A percentile compares a stretch with the other conserved stretches of the same genome.
Evolutionary conservation across 2,113 vertebrate genomes (phyloP).

Genomic region (Myanophis thanlyinensis): DNA sequence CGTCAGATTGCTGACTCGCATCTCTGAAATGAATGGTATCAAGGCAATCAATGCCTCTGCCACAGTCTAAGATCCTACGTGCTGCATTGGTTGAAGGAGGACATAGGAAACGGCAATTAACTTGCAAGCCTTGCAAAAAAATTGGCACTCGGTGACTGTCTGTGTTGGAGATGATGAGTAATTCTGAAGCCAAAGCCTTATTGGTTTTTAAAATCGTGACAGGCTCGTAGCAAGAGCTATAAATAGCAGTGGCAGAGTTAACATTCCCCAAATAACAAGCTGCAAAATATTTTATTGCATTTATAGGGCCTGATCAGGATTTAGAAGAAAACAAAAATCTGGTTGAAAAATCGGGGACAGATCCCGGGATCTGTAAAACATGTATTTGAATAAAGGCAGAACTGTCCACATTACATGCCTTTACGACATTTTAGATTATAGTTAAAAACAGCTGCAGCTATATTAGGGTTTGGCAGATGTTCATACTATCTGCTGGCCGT

Average conservation of each 20-base stretch:
- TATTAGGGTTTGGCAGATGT: neutral
- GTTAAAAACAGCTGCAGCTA: neutral
- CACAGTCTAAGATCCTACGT: neutral
- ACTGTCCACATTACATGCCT: neutral
- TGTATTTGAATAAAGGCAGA: neutral
- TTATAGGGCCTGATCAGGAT: neutral
- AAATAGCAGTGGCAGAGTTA: conserved; percentile 28
- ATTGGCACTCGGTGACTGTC: neutral
- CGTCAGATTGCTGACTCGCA: neutral
- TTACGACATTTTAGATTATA: conserved; percentile 10
- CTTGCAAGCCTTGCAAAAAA: conserved; percentile 28
- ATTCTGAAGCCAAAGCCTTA: conserved; percentile 13
- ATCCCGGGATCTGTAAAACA: neutral
- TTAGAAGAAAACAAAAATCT: neutral
- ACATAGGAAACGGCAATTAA: neutral
- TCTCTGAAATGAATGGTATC: conserved; percentile 20
- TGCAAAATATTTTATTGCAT: neutral
- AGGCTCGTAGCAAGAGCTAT: neutral
- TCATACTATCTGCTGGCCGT: neutral
- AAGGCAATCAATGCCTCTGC: neutral
- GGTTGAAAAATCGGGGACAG: neutral
- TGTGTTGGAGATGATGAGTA: conserved; percentile 14
- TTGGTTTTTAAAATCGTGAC: conserved; percentile 23
- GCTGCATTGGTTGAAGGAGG: conserved; percentile 1
- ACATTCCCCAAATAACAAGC: neutral